phyloP scores from a whole-genome alignment of 2,113 vertebrate genomes.

The Rousettus leschenaultii region DNA sequence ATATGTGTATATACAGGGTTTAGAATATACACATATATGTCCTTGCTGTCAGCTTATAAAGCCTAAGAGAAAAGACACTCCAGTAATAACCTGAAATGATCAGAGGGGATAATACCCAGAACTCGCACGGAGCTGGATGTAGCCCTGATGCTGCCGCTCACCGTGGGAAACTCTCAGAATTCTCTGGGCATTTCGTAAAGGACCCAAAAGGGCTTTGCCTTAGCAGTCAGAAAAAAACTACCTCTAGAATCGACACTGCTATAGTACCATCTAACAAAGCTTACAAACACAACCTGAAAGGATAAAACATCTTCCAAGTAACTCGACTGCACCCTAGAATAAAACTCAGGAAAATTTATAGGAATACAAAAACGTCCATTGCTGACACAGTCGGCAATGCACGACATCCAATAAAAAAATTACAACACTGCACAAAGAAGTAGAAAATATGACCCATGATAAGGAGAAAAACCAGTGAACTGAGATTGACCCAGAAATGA shows the following conservation, averaged over 20 bases:
- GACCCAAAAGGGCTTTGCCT: not conserved
- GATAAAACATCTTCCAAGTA: not conserved
- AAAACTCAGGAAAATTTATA: not conserved
- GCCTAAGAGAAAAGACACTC: not conserved
- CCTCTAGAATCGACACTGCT: not conserved
- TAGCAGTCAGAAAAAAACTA: not conserved
- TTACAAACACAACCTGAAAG: not conserved
- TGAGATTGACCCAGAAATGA: not conserved
- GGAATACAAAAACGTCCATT: not conserved
- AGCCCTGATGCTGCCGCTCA: too few species aligned
- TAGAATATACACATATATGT: rapidly evolving
- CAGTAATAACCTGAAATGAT: not conserved
- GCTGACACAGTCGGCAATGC: not conserved
- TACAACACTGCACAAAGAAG: not conserved
- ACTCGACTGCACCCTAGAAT: not conserved
- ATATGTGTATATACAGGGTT: rapidly evolving
- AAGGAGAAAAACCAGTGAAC: not conserved
- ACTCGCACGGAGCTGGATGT: rapidly evolving
- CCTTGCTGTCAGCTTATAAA: not conserved
- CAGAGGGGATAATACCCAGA: not conserved
- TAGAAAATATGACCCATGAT: not conserved
- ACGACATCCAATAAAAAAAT: not conserved
- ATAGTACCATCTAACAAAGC: not conserved
- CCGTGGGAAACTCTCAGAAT: too few species aligned
- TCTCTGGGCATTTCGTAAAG: not conserved